Evolutionary conservation across 2,888 invertebrate genomes (phyloP), one percentile per base, ranked within the genome.

Genomic region (Euphydryas editha): DNA sequence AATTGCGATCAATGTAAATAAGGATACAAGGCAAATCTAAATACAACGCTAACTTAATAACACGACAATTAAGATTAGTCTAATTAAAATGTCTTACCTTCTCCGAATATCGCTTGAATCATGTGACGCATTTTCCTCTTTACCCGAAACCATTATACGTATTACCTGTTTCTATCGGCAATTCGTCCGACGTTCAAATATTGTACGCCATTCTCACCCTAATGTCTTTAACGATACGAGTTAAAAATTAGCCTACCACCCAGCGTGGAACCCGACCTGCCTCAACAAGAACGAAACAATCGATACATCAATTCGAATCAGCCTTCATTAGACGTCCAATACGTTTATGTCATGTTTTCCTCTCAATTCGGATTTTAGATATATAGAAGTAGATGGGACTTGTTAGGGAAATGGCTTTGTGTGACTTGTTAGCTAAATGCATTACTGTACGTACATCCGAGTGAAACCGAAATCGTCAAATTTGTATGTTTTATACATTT

Each of bases 231-330:
- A 42, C 7, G n/a, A 56, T 60, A 67, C 54, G 54, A 64, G 30
- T 47, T 57, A 64, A 46, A 57, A 59, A 55, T 58, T 47, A 11
- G 47, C 18, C 36, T 18, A 30, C 63, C 49, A 58, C 51, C 36
- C 51, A 18, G 5, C 17, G 46, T 39, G 20, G 57, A 18, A 11
- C 59, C 59, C 59, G 65, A 69, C 69, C 69, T 69, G 56, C 66
- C 66, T 69, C 59, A 66, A 68, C 68, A 56, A 49, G 39, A 55
- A 55, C 30, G 61, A 65, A 65, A 69, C 69, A 69, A 69, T 69
- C 69, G 66, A 69, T 66, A 69, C 62, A 62, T 62, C 69, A 66
- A 57, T 69, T 66, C 66, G 51, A 65, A 62, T 66, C 62, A 62
- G 51, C 66, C 65, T 69, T 69, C 65, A 69, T 69, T 69, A 69